phyloP scores from a whole-genome alignment of 1,140 invertebrate species.

The Scaptomyza hsui region DNA sequence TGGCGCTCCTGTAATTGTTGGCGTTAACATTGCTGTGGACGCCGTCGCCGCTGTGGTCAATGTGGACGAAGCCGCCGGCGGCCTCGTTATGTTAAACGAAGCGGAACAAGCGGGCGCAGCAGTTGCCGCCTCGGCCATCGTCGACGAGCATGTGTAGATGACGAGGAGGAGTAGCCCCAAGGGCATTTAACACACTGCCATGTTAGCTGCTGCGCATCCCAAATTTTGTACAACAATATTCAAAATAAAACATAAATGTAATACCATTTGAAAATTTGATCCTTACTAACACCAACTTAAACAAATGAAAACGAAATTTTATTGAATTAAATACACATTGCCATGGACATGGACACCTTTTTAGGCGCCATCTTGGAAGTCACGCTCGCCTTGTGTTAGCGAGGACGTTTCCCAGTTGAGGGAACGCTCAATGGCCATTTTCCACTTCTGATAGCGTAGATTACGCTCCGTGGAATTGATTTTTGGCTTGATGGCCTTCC shows the following conservation, averaged over 20 bases:
- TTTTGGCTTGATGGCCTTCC: conserved; percentile 86
- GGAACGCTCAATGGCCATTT: conserved; percentile 92
- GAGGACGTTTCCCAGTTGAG: conserved; percentile 89
- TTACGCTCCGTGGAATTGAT: conserved; percentile 90
- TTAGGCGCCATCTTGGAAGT: conserved; percentile 66
- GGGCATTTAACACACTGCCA: conserved; percentile 59
- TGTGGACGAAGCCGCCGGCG: conserved; percentile 76
- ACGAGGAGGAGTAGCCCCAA: not conserved
- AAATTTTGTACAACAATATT: conserved; percentile 67
- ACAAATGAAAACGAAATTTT: conserved; percentile 4
- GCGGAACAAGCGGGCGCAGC: conserved; percentile 64
- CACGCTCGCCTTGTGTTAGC: conserved; percentile 60
- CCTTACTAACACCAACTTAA: too few species aligned
- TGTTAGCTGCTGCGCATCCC: conserved; percentile 53
- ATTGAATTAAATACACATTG: conserved; percentile 14
- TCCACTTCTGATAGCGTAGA: conserved; percentile 91
- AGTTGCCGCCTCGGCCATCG: conserved; percentile 34
- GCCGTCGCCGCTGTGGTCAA: conserved; percentile 59
- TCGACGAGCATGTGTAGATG: conserved; percentile 59
- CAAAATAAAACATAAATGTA: conserved; percentile 38
- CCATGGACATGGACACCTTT: not conserved
- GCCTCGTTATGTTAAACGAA: conserved; percentile 67
- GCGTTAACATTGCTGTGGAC: conserved; percentile 36
- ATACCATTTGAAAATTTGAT: not conserved
- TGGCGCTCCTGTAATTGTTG: conserved; percentile 34